Base-by-base conservation (phyloP, 2,797 vertebrate species). In the Spinus pinus region DNA sequence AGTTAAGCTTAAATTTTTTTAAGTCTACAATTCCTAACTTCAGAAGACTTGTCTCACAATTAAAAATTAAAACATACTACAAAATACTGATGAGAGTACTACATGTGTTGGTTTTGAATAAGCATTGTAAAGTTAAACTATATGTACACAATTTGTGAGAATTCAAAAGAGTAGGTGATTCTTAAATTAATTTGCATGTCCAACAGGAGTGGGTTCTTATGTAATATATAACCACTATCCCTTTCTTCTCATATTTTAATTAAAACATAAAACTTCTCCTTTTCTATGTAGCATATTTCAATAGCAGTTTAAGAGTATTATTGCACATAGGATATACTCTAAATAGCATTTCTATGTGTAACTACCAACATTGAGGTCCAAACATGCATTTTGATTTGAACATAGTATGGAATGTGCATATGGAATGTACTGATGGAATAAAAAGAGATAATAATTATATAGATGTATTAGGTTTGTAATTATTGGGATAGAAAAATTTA, bases 51-150 rank as follows among this genome's bases (percentile, higher is more conserved):
- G 37, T 25, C 31, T 73, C 27, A 71, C 31, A 86, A 91, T 60
- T 33, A 86, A 94, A 93, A 93, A 80, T 47, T 49, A 39, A 93
- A 93, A 71, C 28, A 51, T 10, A 66, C 7, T 31, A 39, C 35
- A 92, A 93, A 93, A 82, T 69, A 88, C 27, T 57, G 30, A 71
- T 53, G 20, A 20, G 18, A 71, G 20, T 39, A 39, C 12, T 78
- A 31, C n/a, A 31, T 24, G 37, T 30, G 27, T 20, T 73, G 56
- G 9, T 31, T 88, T 64, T 53, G 33, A 93, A 60, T 31, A 84
- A 86, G 4, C 1, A 2, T 18, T 54, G 8, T 41, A 49, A 77
- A 60, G 10, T 66, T 70, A 54, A 71, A 31, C 28, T 30, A 28
- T 30, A 25, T 73, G 28, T 37, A 71, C 28, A 44, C 2, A n/a